Evolutionary conservation across 2,797 vertebrate species (phyloP).

Genomic region (Schizothorax lantsangensis): DNA sequence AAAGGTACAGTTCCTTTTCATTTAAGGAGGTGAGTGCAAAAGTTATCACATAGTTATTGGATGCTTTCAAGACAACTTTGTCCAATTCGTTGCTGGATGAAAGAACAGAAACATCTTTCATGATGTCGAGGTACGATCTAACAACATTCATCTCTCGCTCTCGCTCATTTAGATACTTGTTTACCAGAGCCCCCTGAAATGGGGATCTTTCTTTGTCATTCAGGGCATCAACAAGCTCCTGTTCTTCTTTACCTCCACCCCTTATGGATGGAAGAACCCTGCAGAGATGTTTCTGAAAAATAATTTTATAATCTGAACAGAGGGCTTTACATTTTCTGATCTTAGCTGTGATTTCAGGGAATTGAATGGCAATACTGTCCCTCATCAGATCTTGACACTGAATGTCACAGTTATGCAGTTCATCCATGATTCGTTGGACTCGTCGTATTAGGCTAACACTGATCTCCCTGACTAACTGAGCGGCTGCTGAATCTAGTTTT

Average conservation of each 20-base stretch:
- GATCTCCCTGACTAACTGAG: slow-evolving; percentile 63
- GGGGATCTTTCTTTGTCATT: slow-evolving; percentile 53
- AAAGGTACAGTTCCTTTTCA: slow-evolving; percentile 48
- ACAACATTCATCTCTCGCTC: slow-evolving; percentile 57
- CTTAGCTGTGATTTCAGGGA: slow-evolving; percentile 59
- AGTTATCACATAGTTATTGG: slow-evolving; percentile 49
- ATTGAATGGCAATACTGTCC: slow-evolving; percentile 34
- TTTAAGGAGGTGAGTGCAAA: slow-evolving; percentile 61
- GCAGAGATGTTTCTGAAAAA: slow-evolving; percentile 61
- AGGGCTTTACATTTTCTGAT: slow-evolving; percentile 55
- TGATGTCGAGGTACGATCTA: slow-evolving; percentile 53
- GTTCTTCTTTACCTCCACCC: slow-evolving; percentile 51
- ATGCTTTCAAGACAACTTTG: slow-evolving; percentile 41
- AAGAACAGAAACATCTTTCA: slow-evolving; percentile 50
- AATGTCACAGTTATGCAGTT: slow-evolving; percentile 55
- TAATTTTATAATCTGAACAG: slow-evolving; percentile 56
- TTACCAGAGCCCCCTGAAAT: slow-evolving; percentile 39
- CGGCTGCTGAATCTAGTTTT: slow-evolving; percentile 61
- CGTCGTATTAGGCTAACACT: slow-evolving; percentile 49
- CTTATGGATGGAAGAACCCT: slow-evolving; percentile 55
- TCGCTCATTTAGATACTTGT: slow-evolving; percentile 40
- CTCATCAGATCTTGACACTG: slow-evolving; percentile 59
- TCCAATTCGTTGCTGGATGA: slow-evolving; percentile 55
- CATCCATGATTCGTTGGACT: slow-evolving; percentile 64
- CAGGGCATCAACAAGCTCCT: slow-evolving; percentile 34